phyloP scores from a whole-genome alignment of 2,113 vertebrate genomes.

The Ciconia boyciana region DNA sequence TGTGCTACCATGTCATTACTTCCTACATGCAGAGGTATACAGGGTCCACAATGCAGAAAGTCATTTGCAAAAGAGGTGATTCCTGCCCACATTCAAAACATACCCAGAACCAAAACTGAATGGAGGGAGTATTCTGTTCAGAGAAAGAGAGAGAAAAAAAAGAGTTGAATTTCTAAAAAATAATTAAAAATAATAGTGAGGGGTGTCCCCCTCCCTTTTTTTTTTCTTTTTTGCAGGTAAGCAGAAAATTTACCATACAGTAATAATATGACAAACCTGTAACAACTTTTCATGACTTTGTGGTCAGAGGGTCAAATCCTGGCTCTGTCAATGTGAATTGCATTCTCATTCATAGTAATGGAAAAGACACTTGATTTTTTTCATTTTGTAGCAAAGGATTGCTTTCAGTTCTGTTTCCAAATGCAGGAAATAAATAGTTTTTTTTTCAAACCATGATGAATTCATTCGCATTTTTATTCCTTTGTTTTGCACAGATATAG shows the following conservation, averaged over 20 bases:
- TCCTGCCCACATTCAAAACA: background rate
- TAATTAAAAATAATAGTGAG: background rate
- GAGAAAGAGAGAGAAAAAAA: background rate
- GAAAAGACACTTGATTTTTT: background rate
- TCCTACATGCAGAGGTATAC: background rate
- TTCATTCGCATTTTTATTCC: background rate
- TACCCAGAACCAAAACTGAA: background rate
- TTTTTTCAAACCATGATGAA: background rate
- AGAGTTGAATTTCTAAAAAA: background rate
- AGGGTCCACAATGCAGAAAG: background rate
- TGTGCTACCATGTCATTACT: background rate
- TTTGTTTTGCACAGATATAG: background rate
- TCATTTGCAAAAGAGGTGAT: background rate
- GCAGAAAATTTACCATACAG: background rate
- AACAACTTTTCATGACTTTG: background rate
- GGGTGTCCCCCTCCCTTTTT: rapidly evolving
- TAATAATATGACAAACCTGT: background rate
- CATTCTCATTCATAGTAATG: background rate
- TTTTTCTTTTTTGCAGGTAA: background rate
- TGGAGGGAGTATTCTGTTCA: background rate
- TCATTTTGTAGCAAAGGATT: background rate
- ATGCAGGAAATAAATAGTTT: background rate
- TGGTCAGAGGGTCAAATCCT: background rate
- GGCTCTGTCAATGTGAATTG: background rate
- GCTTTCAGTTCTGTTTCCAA: background rate